Evolutionary conservation across 2,888 invertebrate genomes (phyloP), one percentile per base, ranked within the genome.

Genomic region (Camponotus fellah): DNA sequence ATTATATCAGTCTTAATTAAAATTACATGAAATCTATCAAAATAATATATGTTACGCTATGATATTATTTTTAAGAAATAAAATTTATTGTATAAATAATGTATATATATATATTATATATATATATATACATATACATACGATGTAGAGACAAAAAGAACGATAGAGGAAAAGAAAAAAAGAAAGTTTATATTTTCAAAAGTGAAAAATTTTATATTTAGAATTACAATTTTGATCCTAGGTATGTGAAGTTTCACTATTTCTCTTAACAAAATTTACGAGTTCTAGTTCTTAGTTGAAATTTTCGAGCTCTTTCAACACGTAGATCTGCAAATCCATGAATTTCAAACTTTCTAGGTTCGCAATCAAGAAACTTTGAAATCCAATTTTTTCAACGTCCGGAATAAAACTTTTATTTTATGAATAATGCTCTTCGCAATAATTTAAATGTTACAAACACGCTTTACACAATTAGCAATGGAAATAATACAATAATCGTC

Each of bases 21-120:
- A 40, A 58, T 21, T 40, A 72, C 40, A 56, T 56, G 21, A 58
- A 21, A 58, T 58, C 4, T 71, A 71, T 53, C 6, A 49, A 26
- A 26, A 49, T 49, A 49, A 40, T 12, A 26, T 26, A 58, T 37
- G 56, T 56, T 37, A 72, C 14, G 3, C 2, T 58, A 58, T 58
- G 49, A 21, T 37, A 2, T 46, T 34, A 49, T 17, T 46, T 65
- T 49, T 26, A 17, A 49, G 65, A 14, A 76, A 76, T 66, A 65
- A 76, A 34, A 14, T 49, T 32, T 64, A 26, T 26, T 26, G 43
- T 75, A 34, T 43, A 32, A 32, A 64, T 43, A n/a, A 46, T 64
- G 21, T 32, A 64, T 34, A 46, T 53, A 2, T 53, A 17, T 49
- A 49, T 17, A n/a, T n/a, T n/a, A n/a, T n/a, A 49, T 26, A 26